These are phyloP conservation scores for Saxidomus purpurata DNA, from an alignment of 1,140 invertebrate genomes.

Conservation along the genomic window DNA sequence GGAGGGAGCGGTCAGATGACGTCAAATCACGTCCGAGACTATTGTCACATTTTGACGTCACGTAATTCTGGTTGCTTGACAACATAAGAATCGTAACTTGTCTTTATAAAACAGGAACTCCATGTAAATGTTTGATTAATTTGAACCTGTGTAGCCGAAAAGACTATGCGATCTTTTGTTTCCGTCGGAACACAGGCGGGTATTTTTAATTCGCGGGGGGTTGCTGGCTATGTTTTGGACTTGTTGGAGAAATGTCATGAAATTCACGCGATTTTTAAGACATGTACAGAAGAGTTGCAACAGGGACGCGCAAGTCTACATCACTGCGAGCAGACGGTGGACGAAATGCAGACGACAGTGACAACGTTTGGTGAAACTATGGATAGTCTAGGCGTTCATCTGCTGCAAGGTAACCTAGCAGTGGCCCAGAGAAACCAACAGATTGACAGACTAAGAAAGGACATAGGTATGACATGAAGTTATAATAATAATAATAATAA, in stretches of 20 bases:
- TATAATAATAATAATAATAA: too few species aligned
- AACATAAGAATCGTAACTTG: too few species aligned
- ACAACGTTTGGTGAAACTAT: neutral
- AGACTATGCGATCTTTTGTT: neutral
- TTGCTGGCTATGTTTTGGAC: constrained; percentile 20
- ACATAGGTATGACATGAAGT: constrained; percentile 46
- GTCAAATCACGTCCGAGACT: too few species aligned
- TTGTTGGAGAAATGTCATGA: constrained; percentile 42
- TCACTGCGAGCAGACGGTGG: neutral
- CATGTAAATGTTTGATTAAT: too few species aligned
- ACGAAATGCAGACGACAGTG: constrained; percentile 11
- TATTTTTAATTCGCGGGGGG: neutral
- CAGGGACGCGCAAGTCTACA: neutral
- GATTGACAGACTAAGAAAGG: neutral
- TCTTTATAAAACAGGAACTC: too few species aligned
- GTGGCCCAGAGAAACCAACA: neutral
- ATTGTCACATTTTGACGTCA: too few species aligned
- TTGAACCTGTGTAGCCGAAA: neutral
- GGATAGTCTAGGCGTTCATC: neutral
- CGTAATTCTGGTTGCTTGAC: too few species aligned
- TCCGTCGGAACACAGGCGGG: constrained; percentile 33
- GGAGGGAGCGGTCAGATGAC: too few species aligned
- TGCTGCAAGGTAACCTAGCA: constrained; percentile 18
- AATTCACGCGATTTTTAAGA: constrained; percentile 9
- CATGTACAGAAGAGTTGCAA: neutral